Conservation (phyloP, 2,888 invertebrate species). For the Polyommatus iphigenia region DNA sequence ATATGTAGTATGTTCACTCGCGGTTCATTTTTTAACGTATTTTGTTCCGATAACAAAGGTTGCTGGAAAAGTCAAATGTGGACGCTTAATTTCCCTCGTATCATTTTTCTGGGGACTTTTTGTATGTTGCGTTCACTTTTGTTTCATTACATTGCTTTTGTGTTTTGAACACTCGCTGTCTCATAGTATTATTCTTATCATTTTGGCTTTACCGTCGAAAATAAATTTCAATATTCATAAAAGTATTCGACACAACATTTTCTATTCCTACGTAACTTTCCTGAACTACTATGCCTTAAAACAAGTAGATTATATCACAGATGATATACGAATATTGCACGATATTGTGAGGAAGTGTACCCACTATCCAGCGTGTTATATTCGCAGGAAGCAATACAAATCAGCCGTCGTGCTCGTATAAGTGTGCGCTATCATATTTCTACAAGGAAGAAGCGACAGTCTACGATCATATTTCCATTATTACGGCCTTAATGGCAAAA, state of each 20-base stretch:
- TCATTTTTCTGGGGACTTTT: neutral
- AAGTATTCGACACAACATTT: neutral
- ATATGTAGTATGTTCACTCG: slow-evolving; percentile 6
- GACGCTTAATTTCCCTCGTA: neutral
- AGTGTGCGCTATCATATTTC: slow-evolving; percentile 28
- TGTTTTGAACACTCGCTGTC: neutral
- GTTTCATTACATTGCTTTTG: neutral
- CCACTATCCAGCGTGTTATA: slow-evolving; percentile 19
- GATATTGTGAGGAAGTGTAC: slow-evolving; percentile 22
- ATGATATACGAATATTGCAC: slow-evolving; percentile 1
- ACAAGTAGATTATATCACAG: slow-evolving; percentile 9
- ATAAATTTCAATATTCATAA: neutral
- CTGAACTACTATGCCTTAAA: neutral
- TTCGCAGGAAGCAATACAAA: slow-evolving; percentile 37
- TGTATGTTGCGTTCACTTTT: neutral
- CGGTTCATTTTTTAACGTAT: neutral
- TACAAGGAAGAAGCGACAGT: slow-evolving; percentile 21
- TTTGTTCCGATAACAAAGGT: neutral
- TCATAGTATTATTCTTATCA: no score
- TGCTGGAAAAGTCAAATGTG: neutral
- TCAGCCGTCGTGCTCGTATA: slow-evolving; percentile 28
- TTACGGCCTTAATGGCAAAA: slow-evolving; percentile 17
- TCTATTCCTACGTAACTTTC: neutral
- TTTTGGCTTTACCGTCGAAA: no score
- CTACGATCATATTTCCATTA: slow-evolving; percentile 26